These are phyloP conservation scores for Calephelis virginiensis DNA, from an alignment of 1,140 invertebrate species.

Conservation along the genomic window DNA sequence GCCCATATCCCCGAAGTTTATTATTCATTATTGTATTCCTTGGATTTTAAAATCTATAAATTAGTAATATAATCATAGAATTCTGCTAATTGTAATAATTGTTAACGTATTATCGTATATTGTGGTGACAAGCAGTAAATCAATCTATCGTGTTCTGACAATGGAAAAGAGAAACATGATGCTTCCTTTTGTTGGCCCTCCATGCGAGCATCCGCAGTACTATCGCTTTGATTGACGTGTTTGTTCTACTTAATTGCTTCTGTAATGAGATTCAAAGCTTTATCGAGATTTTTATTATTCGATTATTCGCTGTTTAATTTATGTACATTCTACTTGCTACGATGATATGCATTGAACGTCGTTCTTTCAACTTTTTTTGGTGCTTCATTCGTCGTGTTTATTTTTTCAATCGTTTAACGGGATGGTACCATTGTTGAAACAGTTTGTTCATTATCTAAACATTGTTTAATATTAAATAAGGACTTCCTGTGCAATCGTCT, in stretches of 20 bases:
- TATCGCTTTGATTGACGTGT: conserved; percentile 51
- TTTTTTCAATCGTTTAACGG: conserved; percentile 13
- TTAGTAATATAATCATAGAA: not conserved
- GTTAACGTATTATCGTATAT: conserved; percentile 33
- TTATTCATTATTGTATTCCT: not conserved
- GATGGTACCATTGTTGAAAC: not conserved
- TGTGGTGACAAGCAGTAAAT: conserved; percentile 38
- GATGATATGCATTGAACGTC: conserved; percentile 14
- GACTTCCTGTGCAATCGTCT: not conserved
- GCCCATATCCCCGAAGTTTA: no score
- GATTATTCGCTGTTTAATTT: conserved; percentile 26
- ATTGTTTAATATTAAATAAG: not conserved
- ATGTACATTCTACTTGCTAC: conserved; percentile 14
- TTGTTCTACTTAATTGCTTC: conserved; percentile 52
- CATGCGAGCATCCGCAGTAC: conserved; percentile 34
- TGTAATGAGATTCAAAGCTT: conserved; percentile 44
- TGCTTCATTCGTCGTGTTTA: not conserved
- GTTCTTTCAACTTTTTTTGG: conserved; percentile 1
- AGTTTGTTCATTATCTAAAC: not conserved
- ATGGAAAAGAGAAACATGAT: conserved; percentile 45
- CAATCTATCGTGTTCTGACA: conserved; percentile 28
- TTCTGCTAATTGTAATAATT: not conserved
- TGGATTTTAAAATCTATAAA: not conserved
- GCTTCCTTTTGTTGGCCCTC: conserved; percentile 42
- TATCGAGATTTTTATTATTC: conserved; percentile 39